Percentiles rank a stretch among this genome's conserved stretches.
Conservation (phyloP, 2,888 invertebrate species). For the Dicyrtomina minuta region DNA sequence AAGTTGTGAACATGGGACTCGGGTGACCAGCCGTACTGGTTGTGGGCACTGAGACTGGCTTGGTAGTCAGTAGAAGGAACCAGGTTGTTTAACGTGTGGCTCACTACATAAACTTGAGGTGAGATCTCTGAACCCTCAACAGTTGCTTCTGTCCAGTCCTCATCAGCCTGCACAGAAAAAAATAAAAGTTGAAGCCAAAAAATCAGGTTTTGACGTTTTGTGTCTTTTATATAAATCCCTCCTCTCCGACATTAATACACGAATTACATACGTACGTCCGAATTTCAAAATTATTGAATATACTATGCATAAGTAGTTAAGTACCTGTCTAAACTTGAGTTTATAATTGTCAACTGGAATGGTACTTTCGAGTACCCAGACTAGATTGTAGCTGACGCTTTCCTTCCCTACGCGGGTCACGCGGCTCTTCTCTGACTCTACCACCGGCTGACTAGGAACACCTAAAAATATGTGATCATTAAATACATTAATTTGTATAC, state of each 20-base stretch:
- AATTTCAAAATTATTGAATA: too few species aligned
- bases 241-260: too few species aligned
- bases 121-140: constrained; percentile 31
- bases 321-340: constrained; percentile 59
- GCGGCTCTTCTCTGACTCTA: constrained; percentile 26
- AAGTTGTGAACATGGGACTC: constrained; percentile 57
- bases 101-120: constrained; percentile 56
- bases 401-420: constrained; percentile 43
- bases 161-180: too few species aligned
- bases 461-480: too few species aligned
- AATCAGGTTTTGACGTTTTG: too few species aligned
- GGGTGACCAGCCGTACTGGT: constrained; percentile 60
- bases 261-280: too few species aligned
- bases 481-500: too few species aligned
- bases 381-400: constrained; percentile 56
- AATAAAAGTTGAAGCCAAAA: too few species aligned
- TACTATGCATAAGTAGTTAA: too few species aligned
- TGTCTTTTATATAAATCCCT: too few species aligned
- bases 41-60: constrained; percentile 57
- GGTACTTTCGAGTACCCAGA: constrained; percentile 60
- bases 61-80: constrained; percentile 58
- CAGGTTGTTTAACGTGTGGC: constrained; percentile 57
- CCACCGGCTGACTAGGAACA: constrained; percentile 51
- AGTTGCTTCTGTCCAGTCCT: constrained; percentile 40
- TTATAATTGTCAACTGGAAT: constrained; percentile 58